phyloP scores from a whole-genome alignment of 2,888 invertebrate species.

The Hipparchia sbordonii region DNA sequence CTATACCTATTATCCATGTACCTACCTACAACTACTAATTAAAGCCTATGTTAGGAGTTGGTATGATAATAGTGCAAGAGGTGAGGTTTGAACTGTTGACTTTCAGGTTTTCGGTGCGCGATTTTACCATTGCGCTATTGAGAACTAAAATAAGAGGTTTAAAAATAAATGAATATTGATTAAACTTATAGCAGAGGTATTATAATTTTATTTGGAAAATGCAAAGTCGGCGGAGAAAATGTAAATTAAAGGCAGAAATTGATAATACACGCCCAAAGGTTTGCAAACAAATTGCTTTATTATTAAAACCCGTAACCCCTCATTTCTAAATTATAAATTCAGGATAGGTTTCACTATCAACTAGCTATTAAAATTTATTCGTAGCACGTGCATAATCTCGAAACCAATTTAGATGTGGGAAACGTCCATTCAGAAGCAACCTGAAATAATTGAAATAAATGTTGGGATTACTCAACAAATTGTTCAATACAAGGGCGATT shows the following conservation, averaged over 20 bases:
- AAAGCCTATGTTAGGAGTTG: too few relatives aligned
- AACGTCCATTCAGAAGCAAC: slow-evolving; percentile 67
- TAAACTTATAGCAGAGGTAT: not conserved
- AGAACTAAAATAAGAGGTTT: not conserved
- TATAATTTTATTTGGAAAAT: not conserved
- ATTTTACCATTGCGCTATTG: too few relatives aligned
- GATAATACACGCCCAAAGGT: slow-evolving; percentile 30
- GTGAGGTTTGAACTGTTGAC: too few relatives aligned
- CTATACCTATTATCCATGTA: too few relatives aligned
- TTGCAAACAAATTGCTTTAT: slow-evolving; percentile 29
- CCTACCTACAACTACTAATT: too few relatives aligned
- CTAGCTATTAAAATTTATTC: slow-evolving; percentile 46
- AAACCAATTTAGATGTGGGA: slow-evolving; percentile 53
- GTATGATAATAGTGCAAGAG: too few relatives aligned
- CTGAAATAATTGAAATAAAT: slow-evolving; percentile 81
- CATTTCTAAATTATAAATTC: slow-evolving; percentile 41
- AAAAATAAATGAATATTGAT: too few relatives aligned
- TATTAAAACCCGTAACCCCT: slow-evolving; percentile 22
- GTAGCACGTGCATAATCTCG: slow-evolving; percentile 60
- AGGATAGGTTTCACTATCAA: slow-evolving; percentile 22
- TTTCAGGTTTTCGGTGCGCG: too few relatives aligned
- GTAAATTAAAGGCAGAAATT: slow-evolving; percentile 18
- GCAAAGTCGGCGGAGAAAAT: slow-evolving; percentile 4
- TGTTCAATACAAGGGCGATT: slow-evolving; percentile 80
- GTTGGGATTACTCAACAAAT: slow-evolving; percentile 80